A percentile compares a stretch with the other conserved stretches of the same genome.
Conservation (phyloP, 2,888 invertebrate species). For the Dione vanillae region DNA sequence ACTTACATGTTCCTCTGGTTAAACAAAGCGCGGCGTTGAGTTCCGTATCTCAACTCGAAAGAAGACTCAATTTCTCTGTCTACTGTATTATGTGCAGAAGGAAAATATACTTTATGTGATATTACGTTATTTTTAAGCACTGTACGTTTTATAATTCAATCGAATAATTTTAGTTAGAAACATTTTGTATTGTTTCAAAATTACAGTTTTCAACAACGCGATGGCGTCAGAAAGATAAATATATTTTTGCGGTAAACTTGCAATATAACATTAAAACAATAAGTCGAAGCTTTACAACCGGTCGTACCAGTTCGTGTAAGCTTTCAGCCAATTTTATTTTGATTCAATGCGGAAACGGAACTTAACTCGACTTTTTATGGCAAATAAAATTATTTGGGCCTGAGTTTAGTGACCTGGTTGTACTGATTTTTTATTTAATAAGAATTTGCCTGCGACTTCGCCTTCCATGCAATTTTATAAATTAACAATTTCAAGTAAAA, state of each 20-base stretch:
- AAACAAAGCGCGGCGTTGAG: no score
- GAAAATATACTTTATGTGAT: no score
- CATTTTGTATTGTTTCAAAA: no score
- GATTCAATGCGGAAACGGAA: constrained; percentile 33
- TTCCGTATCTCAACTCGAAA: no score
- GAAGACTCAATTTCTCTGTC: no score
- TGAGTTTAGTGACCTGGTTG: constrained; percentile 24
- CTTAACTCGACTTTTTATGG: constrained; percentile 21
- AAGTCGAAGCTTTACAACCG: constrained; percentile 11
- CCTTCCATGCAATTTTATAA: background rate
- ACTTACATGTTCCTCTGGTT: no score
- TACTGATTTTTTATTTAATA: background rate
- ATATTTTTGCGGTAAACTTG: background rate
- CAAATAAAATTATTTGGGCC: constrained; percentile 16
- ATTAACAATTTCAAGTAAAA: background rate
- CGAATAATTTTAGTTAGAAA: no score
- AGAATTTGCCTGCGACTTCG: background rate
- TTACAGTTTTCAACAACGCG: background rate
- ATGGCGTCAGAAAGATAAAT: background rate
- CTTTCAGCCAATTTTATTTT: constrained; percentile 28
- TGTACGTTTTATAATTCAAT: no score
- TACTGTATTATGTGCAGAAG: no score
- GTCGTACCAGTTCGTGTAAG: constrained; percentile 30
- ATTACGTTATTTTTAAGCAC: no score
- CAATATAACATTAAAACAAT: constrained; percentile 17